These are phyloP conservation scores for Calonectris borealis DNA, from an alignment of 2,113 vertebrate genomes.

Conservation along the genomic window DNA sequence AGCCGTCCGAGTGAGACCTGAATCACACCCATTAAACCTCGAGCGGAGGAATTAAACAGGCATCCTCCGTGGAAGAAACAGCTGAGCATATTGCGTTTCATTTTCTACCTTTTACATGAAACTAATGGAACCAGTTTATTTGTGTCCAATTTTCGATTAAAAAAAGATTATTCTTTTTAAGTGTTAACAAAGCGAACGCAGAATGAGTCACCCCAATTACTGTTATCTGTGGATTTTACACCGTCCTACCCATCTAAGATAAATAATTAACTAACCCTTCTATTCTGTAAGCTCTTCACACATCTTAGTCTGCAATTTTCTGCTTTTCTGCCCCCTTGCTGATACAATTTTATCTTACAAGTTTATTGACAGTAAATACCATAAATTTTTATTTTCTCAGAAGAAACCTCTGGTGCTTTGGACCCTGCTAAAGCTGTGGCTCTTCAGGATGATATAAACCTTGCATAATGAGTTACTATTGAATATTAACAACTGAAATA, in stretches of 20 bases:
- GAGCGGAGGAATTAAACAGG: not conserved
- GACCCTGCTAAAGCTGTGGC: not conserved
- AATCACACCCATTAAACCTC: not conserved
- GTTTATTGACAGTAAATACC: slow-evolving; percentile 56
- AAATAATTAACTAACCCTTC: slow-evolving; percentile 54
- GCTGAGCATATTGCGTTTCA: not conserved
- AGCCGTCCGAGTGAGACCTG: not conserved
- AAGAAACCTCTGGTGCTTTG: slow-evolving; percentile 19
- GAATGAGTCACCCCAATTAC: slow-evolving; percentile 51
- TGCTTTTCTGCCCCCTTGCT: slow-evolving; percentile 54
- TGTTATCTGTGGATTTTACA: slow-evolving; percentile 47
- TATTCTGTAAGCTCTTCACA: slow-evolving; percentile 53
- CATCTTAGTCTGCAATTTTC: slow-evolving; percentile 57
- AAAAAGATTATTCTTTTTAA: slow-evolving; percentile 49
- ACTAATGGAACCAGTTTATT: slow-evolving; percentile 53
- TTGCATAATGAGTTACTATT: not conserved
- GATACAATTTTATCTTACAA: slow-evolving; percentile 43
- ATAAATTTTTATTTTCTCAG: slow-evolving; percentile 10
- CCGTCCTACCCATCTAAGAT: not conserved
- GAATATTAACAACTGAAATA: slow-evolving; percentile 42
- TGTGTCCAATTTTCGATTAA: slow-evolving; percentile 44
- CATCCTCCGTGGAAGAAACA: not conserved
- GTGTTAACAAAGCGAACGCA: slow-evolving; percentile 19
- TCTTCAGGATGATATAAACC: slow-evolving; percentile 13
- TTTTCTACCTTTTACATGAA: slow-evolving; percentile 5